Conservation (phyloP, 2,888 invertebrate species). For the Cinara cedri region DNA sequence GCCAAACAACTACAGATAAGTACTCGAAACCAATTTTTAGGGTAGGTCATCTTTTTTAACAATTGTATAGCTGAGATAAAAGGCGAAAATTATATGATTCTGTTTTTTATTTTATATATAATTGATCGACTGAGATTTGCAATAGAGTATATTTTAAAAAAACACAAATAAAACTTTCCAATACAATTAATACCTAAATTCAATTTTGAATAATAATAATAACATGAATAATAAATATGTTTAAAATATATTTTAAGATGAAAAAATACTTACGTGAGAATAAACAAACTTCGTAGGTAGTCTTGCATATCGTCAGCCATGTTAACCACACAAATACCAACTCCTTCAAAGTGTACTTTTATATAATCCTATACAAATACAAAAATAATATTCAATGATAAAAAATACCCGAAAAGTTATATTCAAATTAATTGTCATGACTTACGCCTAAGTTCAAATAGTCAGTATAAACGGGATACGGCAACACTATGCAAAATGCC, state of each 20-base stretch:
- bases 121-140: too few species aligned
- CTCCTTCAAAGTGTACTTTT: constrained; percentile 66
- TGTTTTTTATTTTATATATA: too few species aligned
- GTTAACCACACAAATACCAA: constrained; percentile 71
- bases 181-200: too few species aligned
- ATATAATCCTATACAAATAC: constrained; percentile 65
- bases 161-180: too few species aligned
- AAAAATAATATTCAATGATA: too few species aligned
- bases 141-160: too few species aligned
- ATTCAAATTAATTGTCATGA: constrained; percentile 58
- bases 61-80: too few species aligned
- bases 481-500: constrained; percentile 73
- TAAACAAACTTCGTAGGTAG: constrained; percentile 70
- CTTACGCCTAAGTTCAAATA: constrained; percentile 73
- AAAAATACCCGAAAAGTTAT: background rate
- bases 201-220: too few species aligned
- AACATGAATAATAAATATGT: background rate
- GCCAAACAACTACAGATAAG: too few species aligned
- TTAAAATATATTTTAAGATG: background rate
- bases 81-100: too few species aligned
- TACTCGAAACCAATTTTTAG: too few species aligned
- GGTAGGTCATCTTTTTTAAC: too few species aligned
- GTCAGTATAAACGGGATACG: constrained; percentile 75
- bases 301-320: constrained; percentile 72
- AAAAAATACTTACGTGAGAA: constrained; percentile 68